Evolutionary conservation across 2,113 vertebrate species (phyloP).

Genomic region (Circaetus cinerascens): DNA sequence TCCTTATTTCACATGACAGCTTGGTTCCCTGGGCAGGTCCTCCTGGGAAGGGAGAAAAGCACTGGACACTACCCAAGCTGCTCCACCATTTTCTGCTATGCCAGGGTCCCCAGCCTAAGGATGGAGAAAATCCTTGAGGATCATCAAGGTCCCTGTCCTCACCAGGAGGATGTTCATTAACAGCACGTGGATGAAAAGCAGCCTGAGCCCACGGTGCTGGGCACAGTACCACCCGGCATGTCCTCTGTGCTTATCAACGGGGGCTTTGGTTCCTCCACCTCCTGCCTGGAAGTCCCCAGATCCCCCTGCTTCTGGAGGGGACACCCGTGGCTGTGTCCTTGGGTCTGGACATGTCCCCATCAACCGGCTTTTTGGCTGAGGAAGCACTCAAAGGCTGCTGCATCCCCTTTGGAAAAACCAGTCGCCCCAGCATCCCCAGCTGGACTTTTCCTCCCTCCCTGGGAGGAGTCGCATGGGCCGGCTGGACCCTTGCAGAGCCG

Average conservation of each 20-base stretch:
- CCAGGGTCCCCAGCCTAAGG: background rate
- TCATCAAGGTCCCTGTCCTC: fast-evolving
- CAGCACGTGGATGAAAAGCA: background rate
- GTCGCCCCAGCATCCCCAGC: fast-evolving
- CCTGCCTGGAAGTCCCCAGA: background rate
- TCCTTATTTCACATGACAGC: background rate
- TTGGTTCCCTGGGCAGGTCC: fast-evolving
- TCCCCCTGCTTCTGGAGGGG: background rate
- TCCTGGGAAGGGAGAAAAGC: background rate
- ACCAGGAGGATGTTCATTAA: background rate
- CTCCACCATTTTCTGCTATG: background rate
- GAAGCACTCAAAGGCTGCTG: background rate
- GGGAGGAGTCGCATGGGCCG: fast-evolving
- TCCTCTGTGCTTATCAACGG: fast-evolving
- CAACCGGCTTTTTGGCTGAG: fast-evolving
- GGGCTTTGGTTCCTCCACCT: background rate
- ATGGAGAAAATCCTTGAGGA: background rate
- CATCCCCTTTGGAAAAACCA: background rate
- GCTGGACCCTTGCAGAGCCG: background rate
- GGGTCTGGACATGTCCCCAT: background rate
- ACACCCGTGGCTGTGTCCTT: background rate
- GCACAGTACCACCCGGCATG: too few relatives aligned
- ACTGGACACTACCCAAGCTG: fast-evolving
- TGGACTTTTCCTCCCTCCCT: background rate
- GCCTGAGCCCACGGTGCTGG: background rate